These are phyloP conservation scores for Andrena trimmerana DNA, from an alignment of 2,888 invertebrate genomes.

Conservation along the genomic window DNA sequence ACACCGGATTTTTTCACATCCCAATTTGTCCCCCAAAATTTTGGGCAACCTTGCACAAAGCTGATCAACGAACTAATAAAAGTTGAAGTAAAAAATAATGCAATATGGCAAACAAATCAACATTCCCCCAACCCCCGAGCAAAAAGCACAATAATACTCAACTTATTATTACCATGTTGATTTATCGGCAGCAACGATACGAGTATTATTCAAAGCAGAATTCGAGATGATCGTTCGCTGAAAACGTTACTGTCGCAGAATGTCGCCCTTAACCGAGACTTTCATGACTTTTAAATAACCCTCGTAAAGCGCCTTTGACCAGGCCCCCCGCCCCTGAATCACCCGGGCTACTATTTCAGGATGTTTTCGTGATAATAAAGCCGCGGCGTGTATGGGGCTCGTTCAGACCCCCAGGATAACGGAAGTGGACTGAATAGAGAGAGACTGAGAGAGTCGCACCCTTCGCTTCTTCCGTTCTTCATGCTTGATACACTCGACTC, in stretches of 20 bases:
- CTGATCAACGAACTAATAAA: no score
- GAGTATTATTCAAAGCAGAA: background rate
- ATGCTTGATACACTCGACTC: constrained; percentile 70
- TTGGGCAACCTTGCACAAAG: no score
- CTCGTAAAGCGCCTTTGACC: constrained; percentile 53
- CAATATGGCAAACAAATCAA: background rate
- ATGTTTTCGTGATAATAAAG: constrained; percentile 73
- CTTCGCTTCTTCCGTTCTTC: constrained; percentile 77
- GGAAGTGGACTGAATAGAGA: constrained; percentile 75
- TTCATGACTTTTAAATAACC: constrained; percentile 63
- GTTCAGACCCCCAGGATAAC: constrained; percentile 72
- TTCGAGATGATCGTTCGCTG: constrained; percentile 60
- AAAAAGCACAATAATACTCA: background rate
- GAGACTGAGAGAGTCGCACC: constrained; percentile 69
- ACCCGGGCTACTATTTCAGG: constrained; percentile 73
- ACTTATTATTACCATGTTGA: background rate
- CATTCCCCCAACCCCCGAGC: background rate
- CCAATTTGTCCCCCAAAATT: no score
- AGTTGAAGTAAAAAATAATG: no score
- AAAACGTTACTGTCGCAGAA: constrained; percentile 75
- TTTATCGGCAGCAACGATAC: background rate
- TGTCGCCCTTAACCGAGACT: constrained; percentile 53
- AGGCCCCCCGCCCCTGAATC: constrained; percentile 61
- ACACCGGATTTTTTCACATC: no score
- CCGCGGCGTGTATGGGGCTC: constrained; percentile 55